These are phyloP conservation scores for Phaetusa simplex DNA, from an alignment of 2,113 vertebrate species.

Conservation along the genomic window DNA sequence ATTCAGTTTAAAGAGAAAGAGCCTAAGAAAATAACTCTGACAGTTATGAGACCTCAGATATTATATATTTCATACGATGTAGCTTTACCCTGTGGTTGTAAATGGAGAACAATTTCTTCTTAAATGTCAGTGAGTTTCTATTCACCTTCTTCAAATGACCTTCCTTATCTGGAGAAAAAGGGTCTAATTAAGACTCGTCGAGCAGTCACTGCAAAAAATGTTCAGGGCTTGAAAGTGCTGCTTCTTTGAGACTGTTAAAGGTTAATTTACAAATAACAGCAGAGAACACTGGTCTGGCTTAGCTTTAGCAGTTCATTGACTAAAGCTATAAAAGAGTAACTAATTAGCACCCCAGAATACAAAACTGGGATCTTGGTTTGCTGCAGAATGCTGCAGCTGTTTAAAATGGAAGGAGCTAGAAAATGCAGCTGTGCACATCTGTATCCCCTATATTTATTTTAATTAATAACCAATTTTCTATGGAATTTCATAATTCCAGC, in stretches of 20 bases:
- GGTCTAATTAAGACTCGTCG: not conserved
- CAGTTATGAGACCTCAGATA: not conserved
- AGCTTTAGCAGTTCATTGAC: not conserved
- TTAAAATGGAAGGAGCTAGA: not conserved
- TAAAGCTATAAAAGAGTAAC: not conserved
- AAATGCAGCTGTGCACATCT: not conserved
- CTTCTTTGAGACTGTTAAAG: not conserved
- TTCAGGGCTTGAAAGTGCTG: not conserved
- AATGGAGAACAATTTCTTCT: not conserved
- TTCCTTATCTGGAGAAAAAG: not conserved
- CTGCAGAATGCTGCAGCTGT: not conserved
- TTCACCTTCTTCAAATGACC: not conserved
- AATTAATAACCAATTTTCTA: not conserved
- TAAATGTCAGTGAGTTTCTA: not conserved
- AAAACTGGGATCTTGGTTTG: not conserved
- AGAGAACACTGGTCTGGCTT: not conserved
- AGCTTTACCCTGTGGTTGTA: not conserved
- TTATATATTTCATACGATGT: accelerated
- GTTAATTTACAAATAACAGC: not conserved
- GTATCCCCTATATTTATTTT: not conserved
- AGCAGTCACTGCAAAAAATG: not conserved
- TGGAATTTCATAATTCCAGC: not conserved
- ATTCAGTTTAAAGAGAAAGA: not conserved
- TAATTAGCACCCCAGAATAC: not conserved
- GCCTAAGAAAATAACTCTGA: not conserved